Conservation (phyloP, 2,888 invertebrate species). For the Camptogramma bilineatum region DNA sequence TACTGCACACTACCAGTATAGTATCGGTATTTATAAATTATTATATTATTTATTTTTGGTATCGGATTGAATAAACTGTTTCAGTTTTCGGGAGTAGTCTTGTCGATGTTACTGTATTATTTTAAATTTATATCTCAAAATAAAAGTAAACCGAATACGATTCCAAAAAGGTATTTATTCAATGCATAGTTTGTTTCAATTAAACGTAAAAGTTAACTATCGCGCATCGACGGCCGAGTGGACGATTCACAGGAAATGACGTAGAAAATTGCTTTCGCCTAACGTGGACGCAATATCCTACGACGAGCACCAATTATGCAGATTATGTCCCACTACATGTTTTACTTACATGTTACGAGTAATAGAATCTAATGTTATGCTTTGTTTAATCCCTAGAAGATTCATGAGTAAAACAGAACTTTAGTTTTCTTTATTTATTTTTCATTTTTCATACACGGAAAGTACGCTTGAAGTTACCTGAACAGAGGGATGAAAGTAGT, state of each 20-base stretch:
- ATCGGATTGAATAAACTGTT: too few species aligned
- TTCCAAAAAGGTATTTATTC: conserved; percentile 24
- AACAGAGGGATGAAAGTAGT: too few species aligned
- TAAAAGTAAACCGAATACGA: conserved; percentile 16
- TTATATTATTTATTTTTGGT: too few species aligned
- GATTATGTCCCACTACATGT: conserved; percentile 66
- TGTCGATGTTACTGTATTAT: too few species aligned
- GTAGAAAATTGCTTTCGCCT: conserved; percentile 83
- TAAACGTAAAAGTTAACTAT: conserved; percentile 63
- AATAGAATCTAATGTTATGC: conserved; percentile 10
- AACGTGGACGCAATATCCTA: conserved; percentile 83
- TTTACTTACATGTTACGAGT: conserved; percentile 19
- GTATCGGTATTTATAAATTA: too few species aligned
- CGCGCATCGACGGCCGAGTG: conserved; percentile 62
- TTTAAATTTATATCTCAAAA: not conserved
- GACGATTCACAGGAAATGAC: conserved; percentile 81
- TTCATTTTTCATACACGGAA: too few species aligned
- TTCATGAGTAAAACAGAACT: too few species aligned
- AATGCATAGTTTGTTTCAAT: conserved; percentile 61
- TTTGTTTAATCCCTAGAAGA: not conserved
- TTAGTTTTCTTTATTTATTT: too few species aligned
- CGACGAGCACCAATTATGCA: conserved; percentile 83
- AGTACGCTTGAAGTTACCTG: too few species aligned
- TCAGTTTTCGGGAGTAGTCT: too few species aligned
- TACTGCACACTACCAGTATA: too few species aligned